A percentile compares a stretch with the other conserved stretches of the same genome.
Conservation (phyloP, 2,888 invertebrate species). For the Iselma pallidipennis region DNA sequence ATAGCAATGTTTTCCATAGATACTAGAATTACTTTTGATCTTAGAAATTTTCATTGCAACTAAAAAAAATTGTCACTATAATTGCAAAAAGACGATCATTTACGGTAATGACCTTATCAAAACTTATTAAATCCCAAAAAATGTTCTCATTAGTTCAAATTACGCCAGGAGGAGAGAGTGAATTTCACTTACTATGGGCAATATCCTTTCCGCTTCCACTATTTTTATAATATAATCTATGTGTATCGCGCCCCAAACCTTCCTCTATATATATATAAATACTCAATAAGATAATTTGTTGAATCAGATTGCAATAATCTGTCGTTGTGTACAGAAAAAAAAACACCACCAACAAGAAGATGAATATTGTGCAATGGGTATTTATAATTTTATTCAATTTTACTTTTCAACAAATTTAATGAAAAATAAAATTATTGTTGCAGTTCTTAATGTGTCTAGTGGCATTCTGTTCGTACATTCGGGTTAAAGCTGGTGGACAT, state of each 20-base stretch:
- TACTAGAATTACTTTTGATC: not conserved
- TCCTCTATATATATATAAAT: constrained; percentile 14
- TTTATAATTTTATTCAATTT: not conserved
- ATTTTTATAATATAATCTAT: not conserved
- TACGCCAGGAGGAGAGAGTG: constrained; percentile 11
- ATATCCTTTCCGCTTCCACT: constrained; percentile 13
- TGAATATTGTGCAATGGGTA: constrained; percentile 36
- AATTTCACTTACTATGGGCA: constrained; percentile 18
- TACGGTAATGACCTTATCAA: not conserved
- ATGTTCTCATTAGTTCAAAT: not conserved
- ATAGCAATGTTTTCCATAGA: too few relatives aligned
- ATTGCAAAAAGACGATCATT: not conserved
- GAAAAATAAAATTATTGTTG: constrained; percentile 13
- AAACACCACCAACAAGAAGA: constrained; percentile 5
- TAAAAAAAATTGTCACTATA: too few relatives aligned
- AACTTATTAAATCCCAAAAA: not conserved
- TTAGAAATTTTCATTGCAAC: not conserved
- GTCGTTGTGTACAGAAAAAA: not conserved
- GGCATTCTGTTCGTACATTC: constrained; percentile 28
- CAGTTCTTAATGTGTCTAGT: constrained; percentile 35
- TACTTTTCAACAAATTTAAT: not conserved
- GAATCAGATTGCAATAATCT: not conserved
- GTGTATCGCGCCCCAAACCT: constrained; percentile 11
- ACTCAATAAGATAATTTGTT: constrained; percentile 5
- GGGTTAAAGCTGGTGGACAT: constrained; percentile 30